These are phyloP conservation scores for Paelopatides confundens DNA, from an alignment of 53 echinoderm and acorn worm genomes.

Conservation along the genomic window DNA sequence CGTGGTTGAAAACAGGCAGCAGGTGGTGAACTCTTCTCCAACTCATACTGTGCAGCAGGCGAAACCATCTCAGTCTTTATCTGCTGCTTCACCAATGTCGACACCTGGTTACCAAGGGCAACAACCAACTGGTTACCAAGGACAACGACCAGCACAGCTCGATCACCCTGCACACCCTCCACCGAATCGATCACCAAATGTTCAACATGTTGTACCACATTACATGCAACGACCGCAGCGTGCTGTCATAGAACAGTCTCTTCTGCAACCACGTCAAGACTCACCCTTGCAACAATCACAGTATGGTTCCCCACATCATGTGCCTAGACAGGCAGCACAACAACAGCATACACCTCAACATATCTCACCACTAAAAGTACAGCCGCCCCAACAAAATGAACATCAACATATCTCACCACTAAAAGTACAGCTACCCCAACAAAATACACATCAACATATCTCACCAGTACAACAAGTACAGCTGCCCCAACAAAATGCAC, in stretches of 20 bases:
- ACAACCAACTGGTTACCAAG: background rate
- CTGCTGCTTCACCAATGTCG: background rate
- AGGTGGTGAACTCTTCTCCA: background rate
- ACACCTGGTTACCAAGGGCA: background rate
- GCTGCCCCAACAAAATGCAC: no score
- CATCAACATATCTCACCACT: background rate
- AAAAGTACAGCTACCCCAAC: background rate
- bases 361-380: no score
- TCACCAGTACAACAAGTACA: no score
- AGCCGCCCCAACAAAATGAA: no score
- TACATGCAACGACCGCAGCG: slow-evolving; percentile 24
- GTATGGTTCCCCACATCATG: slow-evolving; percentile 17
- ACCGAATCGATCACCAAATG: background rate
- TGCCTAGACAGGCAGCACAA: background rate
- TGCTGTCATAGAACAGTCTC: slow-evolving; percentile 21
- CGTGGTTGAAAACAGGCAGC: slow-evolving; percentile 43
- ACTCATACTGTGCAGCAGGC: no score
- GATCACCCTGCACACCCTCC: background rate
- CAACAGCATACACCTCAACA: background rate
- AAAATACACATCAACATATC: background rate
- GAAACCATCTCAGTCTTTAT: background rate
- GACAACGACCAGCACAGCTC: background rate
- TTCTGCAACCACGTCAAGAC: background rate
- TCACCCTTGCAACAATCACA: background rate
- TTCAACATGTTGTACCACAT: slow-evolving; percentile 11